These are phyloP conservation scores for Cavia porcellus DNA, from an alignment of 2,113 vertebrate species.

Conservation along the genomic window DNA sequence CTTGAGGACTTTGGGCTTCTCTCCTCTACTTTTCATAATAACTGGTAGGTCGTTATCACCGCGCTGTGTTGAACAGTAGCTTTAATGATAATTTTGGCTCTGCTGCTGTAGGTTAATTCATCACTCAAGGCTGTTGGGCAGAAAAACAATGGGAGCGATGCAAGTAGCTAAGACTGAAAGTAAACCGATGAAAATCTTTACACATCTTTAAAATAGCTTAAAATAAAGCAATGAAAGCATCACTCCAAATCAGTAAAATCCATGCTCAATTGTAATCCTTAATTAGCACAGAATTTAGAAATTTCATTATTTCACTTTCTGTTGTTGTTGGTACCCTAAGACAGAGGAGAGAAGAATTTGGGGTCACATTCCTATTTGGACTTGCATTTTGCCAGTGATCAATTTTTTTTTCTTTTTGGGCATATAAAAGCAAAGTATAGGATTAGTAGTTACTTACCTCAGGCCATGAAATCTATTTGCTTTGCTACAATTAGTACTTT, in stretches of 20 bases:
- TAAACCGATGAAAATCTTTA: neutral
- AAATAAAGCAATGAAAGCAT: neutral
- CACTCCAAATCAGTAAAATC: neutral
- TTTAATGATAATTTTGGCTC: neutral
- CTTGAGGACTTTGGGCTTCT: neutral
- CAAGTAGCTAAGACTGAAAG: neutral
- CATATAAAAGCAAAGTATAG: neutral
- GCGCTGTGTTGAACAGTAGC: neutral
- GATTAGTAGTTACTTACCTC: neutral
- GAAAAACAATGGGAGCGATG: neutral
- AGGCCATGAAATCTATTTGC: neutral
- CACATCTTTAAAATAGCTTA: neutral
- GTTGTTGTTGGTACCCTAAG: neutral
- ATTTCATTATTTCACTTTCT: neutral
- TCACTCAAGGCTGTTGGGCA: neutral
- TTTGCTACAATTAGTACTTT: conserved; percentile 11
- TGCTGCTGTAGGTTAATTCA: neutral
- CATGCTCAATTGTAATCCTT: neutral
- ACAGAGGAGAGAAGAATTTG: neutral
- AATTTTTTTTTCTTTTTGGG: neutral
- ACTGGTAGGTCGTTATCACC: neutral
- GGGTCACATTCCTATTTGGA: neutral
- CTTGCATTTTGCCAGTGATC: neutral
- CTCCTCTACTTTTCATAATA: neutral
- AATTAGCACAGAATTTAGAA: neutral